These are phyloP conservation scores for Microtus montanus DNA, from an alignment of 2,113 vertebrate species.

Conservation along the genomic window DNA sequence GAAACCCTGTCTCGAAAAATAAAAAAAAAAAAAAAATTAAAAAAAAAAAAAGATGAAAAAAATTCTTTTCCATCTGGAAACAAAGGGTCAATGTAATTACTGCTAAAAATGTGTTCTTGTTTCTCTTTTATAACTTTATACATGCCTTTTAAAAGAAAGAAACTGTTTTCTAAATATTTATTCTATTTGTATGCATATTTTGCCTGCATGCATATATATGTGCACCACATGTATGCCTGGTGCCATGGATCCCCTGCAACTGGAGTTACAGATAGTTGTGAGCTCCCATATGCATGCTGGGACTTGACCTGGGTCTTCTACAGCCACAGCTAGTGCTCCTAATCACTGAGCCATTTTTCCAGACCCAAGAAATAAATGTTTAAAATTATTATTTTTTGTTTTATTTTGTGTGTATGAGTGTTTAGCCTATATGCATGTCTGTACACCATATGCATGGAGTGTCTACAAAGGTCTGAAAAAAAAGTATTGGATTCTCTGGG, in stretches of 20 bases:
- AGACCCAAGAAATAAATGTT: neutral
- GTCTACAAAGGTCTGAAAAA: neutral
- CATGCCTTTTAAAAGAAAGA: neutral
- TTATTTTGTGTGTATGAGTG: neutral
- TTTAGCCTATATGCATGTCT: neutral
- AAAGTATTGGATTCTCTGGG: neutral
- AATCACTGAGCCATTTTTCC: too few species aligned
- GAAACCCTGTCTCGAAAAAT: too few species aligned
- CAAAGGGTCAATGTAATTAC: constrained; percentile 43
- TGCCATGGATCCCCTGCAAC: too few species aligned
- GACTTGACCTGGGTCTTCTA: too few species aligned
- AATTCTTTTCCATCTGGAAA: constrained; percentile 41
- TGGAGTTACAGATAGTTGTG: too few species aligned
- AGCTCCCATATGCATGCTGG: too few species aligned
- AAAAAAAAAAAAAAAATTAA: too few species aligned
- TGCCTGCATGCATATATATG: too few species aligned
- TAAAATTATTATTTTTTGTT: neutral
- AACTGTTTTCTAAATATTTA: neutral
- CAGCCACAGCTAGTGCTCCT: too few species aligned
- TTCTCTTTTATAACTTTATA: neutral
- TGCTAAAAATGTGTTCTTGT: neutral
- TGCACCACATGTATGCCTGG: too few species aligned
- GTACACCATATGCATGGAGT: neutral
- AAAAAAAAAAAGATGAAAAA: constrained; percentile 50
- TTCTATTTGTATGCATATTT: too few species aligned